These are phyloP conservation scores for Beroe forskalii DNA, from an alignment of 37 sponge, comb jelly and placozoan genomes.

Conservation along the genomic window DNA sequence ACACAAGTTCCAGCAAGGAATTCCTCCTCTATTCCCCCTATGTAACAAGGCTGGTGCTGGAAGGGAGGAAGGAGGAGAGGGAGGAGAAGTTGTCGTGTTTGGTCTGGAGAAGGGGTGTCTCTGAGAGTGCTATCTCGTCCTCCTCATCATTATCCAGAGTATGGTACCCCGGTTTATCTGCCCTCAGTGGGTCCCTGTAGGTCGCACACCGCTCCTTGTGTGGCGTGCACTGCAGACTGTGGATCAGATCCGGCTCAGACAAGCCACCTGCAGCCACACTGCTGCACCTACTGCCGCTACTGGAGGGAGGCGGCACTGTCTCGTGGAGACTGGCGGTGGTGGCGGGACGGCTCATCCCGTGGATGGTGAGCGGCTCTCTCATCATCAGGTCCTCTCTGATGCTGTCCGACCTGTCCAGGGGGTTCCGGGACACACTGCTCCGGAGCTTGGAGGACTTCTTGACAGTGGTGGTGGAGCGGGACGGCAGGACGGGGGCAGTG, in stretches of 20 bases:
- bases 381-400: neutral
- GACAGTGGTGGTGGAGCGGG: neutral
- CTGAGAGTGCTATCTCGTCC: conserved; percentile 20
- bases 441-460: conserved; percentile 5
- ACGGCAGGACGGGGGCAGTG: neutral
- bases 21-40: too few relatives aligned
- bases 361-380: neutral
- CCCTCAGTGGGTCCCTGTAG: conserved; percentile 5
- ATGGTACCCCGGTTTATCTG: neutral
- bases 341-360: neutral
- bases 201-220: conserved; percentile 40
- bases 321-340: neutral
- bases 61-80: conserved; percentile 35
- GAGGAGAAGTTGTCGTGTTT: conserved; percentile 28
- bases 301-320: conserved; percentile 3
- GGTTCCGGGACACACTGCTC: neutral
- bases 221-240: neutral
- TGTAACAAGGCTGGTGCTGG: conserved; percentile 12
- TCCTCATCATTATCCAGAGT: neutral
- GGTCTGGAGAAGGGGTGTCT: conserved; percentile 27
- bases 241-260: neutral
- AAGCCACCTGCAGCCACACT: neutral
- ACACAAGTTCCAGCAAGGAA: too few relatives aligned
- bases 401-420: neutral
- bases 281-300: neutral